A percentile compares a stretch with the other conserved stretches of the same genome.
phyloP scores from a whole-genome alignment of 1,140 invertebrate genomes.

The Drosophila obscura region DNA sequence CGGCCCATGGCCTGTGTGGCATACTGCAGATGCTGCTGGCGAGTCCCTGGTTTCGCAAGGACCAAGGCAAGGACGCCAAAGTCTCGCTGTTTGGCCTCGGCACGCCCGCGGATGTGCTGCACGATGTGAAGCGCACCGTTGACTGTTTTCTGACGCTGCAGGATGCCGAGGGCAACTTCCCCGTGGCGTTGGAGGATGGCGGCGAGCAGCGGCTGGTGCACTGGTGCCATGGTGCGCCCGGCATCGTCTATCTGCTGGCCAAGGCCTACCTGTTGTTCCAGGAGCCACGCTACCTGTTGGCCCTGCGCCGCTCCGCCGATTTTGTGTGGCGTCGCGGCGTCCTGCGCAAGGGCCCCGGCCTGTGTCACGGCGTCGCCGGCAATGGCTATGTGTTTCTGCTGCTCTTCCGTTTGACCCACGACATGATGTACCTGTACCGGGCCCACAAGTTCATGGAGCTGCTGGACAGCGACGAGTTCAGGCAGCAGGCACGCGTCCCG shows the following conservation, averaged over 20 bases:
- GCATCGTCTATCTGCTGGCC: conserved; percentile 91
- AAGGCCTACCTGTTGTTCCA: conserved; percentile 91
- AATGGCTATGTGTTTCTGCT: conserved; percentile 93
- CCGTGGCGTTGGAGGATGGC: conserved; percentile 89
- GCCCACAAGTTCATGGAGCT: conserved; percentile 92
- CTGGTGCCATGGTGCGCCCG: conserved; percentile 95
- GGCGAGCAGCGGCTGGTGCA: conserved; percentile 89
- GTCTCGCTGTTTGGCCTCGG: conserved; percentile 19
- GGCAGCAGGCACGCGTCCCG: conserved; percentile 88
- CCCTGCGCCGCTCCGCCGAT: conserved; percentile 89
- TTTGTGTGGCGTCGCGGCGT: conserved; percentile 92
- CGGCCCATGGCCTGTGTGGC: conserved; percentile 90
- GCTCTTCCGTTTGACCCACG: conserved; percentile 90
- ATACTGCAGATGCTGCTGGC: conserved; percentile 86
- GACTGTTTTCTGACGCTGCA: conserved; percentile 88
- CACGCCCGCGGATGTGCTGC: conserved; percentile 86
- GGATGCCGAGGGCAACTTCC: conserved; percentile 90
- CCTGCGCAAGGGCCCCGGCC: conserved; percentile 91
- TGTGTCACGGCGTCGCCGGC: conserved; percentile 94
- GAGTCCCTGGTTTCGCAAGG: conserved; percentile 80
- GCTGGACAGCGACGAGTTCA: conserved; percentile 88
- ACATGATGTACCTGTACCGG: conserved; percentile 89
- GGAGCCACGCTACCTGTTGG: conserved; percentile 89
- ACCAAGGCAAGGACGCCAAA: conserved; percentile 10
- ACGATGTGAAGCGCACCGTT: conserved; percentile 84